These are phyloP conservation scores for Leptodactylus fallax DNA, from an alignment of 2,797 vertebrate species.

Conservation along the genomic window DNA sequence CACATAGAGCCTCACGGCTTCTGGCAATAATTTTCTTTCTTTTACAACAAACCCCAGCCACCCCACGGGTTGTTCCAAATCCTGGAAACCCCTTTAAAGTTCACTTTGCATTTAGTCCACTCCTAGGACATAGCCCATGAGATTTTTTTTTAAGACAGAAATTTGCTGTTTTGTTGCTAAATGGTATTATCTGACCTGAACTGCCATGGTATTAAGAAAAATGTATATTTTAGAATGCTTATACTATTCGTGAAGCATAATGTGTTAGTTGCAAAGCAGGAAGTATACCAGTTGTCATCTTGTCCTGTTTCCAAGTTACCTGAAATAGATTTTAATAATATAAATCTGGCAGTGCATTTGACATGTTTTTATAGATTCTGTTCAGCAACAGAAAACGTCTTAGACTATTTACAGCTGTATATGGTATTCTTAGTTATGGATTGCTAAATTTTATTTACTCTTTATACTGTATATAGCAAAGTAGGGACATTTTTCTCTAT, in stretches of 20 bases:
- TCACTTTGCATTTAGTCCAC: no score
- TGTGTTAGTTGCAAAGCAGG: neutral
- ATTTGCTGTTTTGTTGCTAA: neutral
- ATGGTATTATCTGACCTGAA: neutral
- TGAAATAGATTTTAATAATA: neutral
- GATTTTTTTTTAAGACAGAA: neutral
- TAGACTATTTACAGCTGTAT: neutral
- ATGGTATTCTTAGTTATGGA: neutral
- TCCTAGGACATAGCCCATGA: no score
- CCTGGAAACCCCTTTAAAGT: no score
- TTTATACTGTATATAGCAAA: neutral
- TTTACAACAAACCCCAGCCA: no score
- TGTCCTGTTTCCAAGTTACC: neutral
- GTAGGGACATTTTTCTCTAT: neutral
- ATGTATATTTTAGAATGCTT: neutral
- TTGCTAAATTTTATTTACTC: neutral
- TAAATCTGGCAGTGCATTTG: slow-evolving; percentile 1
- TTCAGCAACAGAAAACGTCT: neutral
- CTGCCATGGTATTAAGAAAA: neutral
- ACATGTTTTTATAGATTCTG: neutral
- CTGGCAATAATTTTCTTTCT: no score
- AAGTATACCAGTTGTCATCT: neutral
- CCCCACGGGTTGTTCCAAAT: no score
- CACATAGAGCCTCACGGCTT: no score
- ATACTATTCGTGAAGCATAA: neutral